Base-by-base conservation (phyloP, 2,113 vertebrate genomes). In the Meleagris gallopavo region DNA sequence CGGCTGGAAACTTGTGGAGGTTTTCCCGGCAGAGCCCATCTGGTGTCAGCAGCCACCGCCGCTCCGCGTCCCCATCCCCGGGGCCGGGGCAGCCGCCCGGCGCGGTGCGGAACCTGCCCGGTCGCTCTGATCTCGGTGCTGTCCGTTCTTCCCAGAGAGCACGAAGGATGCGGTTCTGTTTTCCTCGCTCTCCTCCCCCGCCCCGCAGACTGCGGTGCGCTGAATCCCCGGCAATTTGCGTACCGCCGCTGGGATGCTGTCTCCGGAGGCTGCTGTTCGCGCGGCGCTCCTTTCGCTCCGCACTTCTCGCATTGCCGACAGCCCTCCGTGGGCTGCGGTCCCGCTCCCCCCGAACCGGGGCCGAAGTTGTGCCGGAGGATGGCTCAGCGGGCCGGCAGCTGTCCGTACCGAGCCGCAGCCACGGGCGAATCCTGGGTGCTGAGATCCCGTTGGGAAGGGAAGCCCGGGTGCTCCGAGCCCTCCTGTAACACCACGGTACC, bases 181-280 rank as follows among this genome's bases (percentile, higher is more conserved):
- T 27, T 13, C 30, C 50, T 17, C 1, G 43, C 64, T 71, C 5
- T 4, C n/a, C 64, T 82, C 25, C 30, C 36, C n/a, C 32, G 15
- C 50, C 9, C 0, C 48, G 45, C 86, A 24, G 12, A 19, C 74
- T 7, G 79, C 5, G 8, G 6, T 1, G 54, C 1, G 5, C 83
- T 3, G 6, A 18, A 20, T 12, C 64, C 6, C 21, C 14, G 4
- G 4, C n/a, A 0, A 0, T 76, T 9, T 1, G 24, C 12, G 7
- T 38, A 1, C 6, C 27, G 2, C 1, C 3, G 1, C 1, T 0
- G 69, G 41, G 22, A 30, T 0, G 67, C 46, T 48, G 1, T 70
- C 66, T 11, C 36, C 1, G 30, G 1, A 5, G 24, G 58, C 78
- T 41, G 78, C 62, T 30, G 36, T 10, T 52, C 3, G 41, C 41